Evolutionary conservation across 2,888 invertebrate genomes (phyloP).

Genomic region (Drosophila emarginata): DNA sequence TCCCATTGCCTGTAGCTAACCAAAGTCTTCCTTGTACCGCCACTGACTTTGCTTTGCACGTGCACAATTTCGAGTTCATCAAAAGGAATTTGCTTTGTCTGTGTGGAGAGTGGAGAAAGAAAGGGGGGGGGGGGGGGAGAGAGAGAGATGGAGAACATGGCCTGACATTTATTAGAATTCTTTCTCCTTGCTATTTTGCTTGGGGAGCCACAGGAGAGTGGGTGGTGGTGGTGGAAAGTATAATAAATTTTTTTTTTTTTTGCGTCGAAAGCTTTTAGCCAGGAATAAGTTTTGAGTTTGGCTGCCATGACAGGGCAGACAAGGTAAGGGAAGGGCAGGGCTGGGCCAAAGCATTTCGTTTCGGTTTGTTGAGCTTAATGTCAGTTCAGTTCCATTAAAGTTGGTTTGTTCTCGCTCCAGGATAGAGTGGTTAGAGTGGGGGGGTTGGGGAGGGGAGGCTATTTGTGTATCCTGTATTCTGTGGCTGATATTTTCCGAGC

Average conservation of each 20-base stretch:
- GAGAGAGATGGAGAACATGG: conserved; percentile 1
- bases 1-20: conserved; percentile 15
- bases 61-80: conserved; percentile 78
- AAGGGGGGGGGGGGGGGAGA: conserved; percentile 30
- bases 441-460: not conserved
- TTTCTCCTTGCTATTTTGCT: conserved; percentile 28
- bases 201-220: not conserved
- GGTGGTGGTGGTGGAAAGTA: not conserved
- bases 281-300: conserved; percentile 41
- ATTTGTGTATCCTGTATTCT: conserved; percentile 43
- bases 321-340: too few relatives aligned
- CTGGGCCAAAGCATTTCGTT: conserved; percentile 47
- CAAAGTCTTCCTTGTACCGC: conserved; percentile 30
- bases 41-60: conserved; percentile 77
- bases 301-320: conserved; percentile 40
- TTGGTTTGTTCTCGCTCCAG: conserved; percentile 47
- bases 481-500: conserved; percentile 59
- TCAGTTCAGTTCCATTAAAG: conserved; percentile 60
- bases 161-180: conserved; percentile 78
- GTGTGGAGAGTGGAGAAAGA: conserved; percentile 44
- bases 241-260: conserved; percentile 49
- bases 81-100: conserved; percentile 73
- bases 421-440: not conserved
- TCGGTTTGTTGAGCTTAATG: conserved; percentile 65
- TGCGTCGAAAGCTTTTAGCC: conserved; percentile 60